phyloP scores from a whole-genome alignment of 2,113 vertebrate genomes.

The Prunella himalayana region DNA sequence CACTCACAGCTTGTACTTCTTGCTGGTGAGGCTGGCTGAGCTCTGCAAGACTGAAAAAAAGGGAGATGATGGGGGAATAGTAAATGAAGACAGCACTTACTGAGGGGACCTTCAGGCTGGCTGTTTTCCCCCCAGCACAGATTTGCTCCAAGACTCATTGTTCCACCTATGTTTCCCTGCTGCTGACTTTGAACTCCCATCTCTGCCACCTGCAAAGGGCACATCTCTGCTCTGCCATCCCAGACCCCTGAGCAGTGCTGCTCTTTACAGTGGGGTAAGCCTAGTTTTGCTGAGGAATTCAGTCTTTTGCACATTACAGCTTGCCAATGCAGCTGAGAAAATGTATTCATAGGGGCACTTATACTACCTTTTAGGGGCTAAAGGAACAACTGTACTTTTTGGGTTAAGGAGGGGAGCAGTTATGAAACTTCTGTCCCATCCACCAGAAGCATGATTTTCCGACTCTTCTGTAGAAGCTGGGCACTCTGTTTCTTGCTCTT shows the following conservation, averaged over 20 bases:
- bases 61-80: neutral
- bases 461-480: neutral
- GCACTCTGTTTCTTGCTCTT: neutral
- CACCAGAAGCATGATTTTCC: neutral
- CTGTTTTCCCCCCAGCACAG: neutral
- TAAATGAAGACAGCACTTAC: neutral
- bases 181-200: neutral
- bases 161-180: neutral
- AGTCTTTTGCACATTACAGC: neutral
- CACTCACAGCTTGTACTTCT: neutral
- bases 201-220: neutral
- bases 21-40: neutral
- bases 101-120: neutral
- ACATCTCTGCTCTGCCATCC: neutral
- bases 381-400: neutral
- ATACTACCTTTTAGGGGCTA: neutral
- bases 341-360: neutral
- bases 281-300: neutral
- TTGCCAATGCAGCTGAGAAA: neutral
- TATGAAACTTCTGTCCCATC: neutral
- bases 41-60: neutral
- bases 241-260: neutral
- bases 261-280: neutral
- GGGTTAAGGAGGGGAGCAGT: neutral
- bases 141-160: neutral